Conservation (phyloP, 2,113 vertebrate species). For the Heterotis niloticus region DNA sequence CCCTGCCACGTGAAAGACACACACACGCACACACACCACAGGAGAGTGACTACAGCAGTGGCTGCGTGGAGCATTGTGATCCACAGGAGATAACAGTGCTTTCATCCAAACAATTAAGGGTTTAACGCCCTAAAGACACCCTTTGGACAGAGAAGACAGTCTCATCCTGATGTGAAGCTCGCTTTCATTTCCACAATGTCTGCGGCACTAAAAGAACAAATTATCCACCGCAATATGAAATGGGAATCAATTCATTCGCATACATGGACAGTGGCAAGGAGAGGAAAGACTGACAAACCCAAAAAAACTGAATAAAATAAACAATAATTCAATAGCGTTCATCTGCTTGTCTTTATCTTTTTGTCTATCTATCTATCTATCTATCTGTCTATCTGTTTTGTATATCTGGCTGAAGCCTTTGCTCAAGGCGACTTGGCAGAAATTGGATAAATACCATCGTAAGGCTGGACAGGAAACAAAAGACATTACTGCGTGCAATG, state of each 20-base stretch:
- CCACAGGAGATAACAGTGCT: slow-evolving; percentile 19
- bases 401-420: too few species aligned
- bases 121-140: slow-evolving; percentile 2
- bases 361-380: not conserved
- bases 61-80: not conserved
- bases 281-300: not conserved
- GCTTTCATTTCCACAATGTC: not conserved
- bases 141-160: slow-evolving; percentile 1
- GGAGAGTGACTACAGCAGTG: not conserved
- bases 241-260: not conserved
- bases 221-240: not conserved
- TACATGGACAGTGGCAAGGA: not conserved
- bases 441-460: too few species aligned
- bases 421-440: too few species aligned
- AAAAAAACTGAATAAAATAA: not conserved
- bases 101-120: slow-evolving; percentile 32
- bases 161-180: not conserved
- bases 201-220: not conserved
- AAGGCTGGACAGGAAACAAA: too few species aligned
- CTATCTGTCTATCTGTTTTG: not conserved
- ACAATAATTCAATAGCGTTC: not conserved
- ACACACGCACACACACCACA: not conserved
- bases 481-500: too few species aligned
- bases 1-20: not conserved
- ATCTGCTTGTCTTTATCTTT: not conserved